A percentile compares a stretch with the other conserved stretches of the same genome.
Conservation (phyloP, 2,113 vertebrate species). For the Myotis yumanensis region DNA sequence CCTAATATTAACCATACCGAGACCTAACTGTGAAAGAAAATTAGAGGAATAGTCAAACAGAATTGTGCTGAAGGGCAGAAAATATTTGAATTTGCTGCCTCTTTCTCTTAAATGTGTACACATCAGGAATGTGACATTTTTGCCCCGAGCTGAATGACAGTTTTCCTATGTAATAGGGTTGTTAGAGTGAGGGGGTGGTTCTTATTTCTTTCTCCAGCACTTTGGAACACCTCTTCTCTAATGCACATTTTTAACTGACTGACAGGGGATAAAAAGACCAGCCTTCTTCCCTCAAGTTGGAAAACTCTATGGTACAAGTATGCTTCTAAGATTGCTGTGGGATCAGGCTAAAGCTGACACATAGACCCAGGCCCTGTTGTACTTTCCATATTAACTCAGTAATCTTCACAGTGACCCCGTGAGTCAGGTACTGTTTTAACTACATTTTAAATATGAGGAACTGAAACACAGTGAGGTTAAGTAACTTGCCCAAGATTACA, state of each 20-base stretch:
- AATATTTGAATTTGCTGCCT: constrained; percentile 7
- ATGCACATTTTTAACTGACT: not conserved
- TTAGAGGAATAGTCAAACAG: constrained; percentile 37
- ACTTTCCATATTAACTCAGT: not conserved
- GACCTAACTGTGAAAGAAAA: constrained; percentile 52
- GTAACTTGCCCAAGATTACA: not conserved
- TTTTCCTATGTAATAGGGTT: not conserved
- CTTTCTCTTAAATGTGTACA: not conserved
- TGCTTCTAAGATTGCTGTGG: not conserved
- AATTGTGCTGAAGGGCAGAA: constrained; percentile 39
- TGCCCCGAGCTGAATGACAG: not conserved
- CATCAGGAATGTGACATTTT: not conserved
- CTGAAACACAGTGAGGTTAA: not conserved
- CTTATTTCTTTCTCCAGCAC: not conserved
- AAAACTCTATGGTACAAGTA: not conserved
- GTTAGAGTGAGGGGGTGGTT: not conserved
- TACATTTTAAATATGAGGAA: not conserved
- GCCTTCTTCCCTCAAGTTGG: not conserved
- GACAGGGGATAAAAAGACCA: not conserved
- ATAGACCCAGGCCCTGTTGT: not conserved
- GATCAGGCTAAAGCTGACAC: not conserved
- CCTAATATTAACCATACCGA: constrained; percentile 48
- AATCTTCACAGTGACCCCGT: not conserved
- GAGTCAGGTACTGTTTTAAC: not conserved
- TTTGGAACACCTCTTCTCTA: not conserved